Conservation (phyloP, 2,888 invertebrate genomes). For the Synanthedon vespiformis region DNA sequence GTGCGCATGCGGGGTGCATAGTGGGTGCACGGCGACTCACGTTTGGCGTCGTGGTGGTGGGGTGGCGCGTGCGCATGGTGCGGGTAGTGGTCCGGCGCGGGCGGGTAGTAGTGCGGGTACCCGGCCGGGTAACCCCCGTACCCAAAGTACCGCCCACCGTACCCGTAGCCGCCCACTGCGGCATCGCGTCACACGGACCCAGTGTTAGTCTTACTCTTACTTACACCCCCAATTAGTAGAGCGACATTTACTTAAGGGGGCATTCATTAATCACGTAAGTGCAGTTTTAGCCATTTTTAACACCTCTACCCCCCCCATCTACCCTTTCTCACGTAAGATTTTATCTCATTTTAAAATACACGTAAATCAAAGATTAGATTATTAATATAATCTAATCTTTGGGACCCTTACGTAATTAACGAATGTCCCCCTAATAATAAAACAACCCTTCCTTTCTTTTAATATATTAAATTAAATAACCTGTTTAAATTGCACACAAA, state of each 20-base stretch:
- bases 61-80: constrained; percentile 11
- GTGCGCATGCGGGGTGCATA: neutral
- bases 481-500: no score
- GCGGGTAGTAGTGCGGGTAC: constrained; percentile 15
- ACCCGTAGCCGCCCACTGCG: constrained; percentile 38
- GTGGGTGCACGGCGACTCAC: constrained; percentile 15
- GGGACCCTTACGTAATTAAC: no score
- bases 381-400: no score
- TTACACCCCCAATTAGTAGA: neutral
- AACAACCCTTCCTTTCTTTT: no score
- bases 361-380: no score
- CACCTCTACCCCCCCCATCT: neutral
- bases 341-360: no score
- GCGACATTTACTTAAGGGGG: neutral
- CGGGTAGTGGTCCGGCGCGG: constrained; percentile 19
- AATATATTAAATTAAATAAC: no score
- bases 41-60: constrained; percentile 37
- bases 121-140: constrained; percentile 32
- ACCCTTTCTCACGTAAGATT: no score
- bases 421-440: no score
- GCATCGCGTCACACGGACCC: neutral
- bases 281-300: neutral
- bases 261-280: neutral
- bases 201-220: neutral
- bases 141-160: constrained; percentile 51